Evolutionary conservation across 2,113 vertebrate genomes (phyloP).

Genomic region (Nannobrachium achirus): DNA sequence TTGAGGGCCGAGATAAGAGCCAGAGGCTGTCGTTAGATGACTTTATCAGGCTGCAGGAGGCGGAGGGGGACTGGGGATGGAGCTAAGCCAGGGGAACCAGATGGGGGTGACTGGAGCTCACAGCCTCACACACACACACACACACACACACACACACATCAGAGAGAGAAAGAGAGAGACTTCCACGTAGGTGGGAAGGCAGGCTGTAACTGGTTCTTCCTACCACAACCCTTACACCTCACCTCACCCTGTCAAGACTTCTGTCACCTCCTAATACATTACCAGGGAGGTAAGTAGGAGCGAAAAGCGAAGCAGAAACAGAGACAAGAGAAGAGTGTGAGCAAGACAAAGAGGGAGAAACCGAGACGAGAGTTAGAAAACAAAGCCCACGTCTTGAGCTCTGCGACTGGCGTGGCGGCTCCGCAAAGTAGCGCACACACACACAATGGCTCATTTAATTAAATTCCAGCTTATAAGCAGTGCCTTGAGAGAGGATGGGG

Average conservation of each 20-base stretch:
- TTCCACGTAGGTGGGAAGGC: slow-evolving; percentile 1
- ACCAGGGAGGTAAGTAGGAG: slow-evolving; percentile 16
- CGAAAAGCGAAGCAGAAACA: slow-evolving; percentile 15
- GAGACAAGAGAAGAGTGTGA: slow-evolving; percentile 27
- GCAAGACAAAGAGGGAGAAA: slow-evolving; percentile 24
- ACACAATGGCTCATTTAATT: slow-evolving; percentile 67
- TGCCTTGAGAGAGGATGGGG: slow-evolving; percentile 60
- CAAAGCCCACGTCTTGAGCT: slow-evolving; percentile 42
- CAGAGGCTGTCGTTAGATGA: slow-evolving; percentile 65
- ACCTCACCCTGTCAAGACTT: slow-evolving; percentile 51
- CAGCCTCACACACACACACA: no score
- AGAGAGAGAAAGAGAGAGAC: slow-evolving; percentile 3
- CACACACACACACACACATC: slow-evolving; percentile 26
- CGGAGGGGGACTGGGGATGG: slow-evolving; percentile 30
- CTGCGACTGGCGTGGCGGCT: slow-evolving; percentile 47
- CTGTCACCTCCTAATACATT: slow-evolving; percentile 53
- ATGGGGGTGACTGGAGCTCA: slow-evolving; percentile 12
- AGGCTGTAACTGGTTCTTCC: slow-evolving; percentile 13
- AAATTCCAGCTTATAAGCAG: slow-evolving; percentile 71
- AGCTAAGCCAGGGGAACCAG: slow-evolving; percentile 31
- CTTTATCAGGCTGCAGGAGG: slow-evolving; percentile 71
- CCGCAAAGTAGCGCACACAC: slow-evolving; percentile 58
- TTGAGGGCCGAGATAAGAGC: slow-evolving; percentile 71
- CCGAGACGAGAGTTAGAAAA: slow-evolving; percentile 51
- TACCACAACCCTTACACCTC: slow-evolving; percentile 24